Evolutionary conservation across 2,113 vertebrate genomes (phyloP).

Genomic region (Bos taurus): DNA sequence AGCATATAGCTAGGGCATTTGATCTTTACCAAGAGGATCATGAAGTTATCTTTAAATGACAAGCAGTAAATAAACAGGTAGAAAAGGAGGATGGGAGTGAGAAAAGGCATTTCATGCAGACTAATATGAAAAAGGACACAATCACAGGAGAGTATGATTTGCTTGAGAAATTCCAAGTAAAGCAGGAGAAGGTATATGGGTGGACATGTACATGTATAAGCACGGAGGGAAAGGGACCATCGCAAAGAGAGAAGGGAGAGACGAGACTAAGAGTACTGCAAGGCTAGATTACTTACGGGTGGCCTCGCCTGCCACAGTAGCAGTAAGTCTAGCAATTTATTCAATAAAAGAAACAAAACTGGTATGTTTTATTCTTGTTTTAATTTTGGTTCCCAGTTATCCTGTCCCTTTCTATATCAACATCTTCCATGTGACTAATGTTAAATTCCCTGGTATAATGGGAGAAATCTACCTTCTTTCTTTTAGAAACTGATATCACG

Average conservation of each 20-base stretch:
- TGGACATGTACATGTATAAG: not conserved
- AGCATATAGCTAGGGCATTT: not conserved
- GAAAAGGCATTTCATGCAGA: not conserved
- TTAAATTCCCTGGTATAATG: not conserved
- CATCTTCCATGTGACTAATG: not conserved
- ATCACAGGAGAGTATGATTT: not conserved
- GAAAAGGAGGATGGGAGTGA: not conserved
- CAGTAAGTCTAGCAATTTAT: not conserved
- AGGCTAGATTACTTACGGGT: not conserved
- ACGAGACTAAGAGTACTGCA: not conserved
- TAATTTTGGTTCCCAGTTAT: not conserved
- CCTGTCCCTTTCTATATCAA: not conserved
- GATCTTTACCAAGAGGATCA: not conserved
- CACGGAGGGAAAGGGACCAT: not conserved
- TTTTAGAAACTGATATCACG: not conserved
- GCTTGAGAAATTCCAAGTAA: not conserved
- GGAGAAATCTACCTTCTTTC: not conserved
- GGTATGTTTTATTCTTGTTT: not conserved
- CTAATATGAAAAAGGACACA: not conserved
- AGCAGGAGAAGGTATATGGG: not conserved
- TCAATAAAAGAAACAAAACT: not conserved
- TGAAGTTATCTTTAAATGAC: not conserved
- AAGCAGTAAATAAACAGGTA: not conserved
- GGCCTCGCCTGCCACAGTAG: not conserved
- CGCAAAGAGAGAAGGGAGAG: not conserved